Evolutionary conservation across 2,113 vertebrate species (phyloP), one percentile per base, ranked within the genome.

Genomic region (Rana temporaria): DNA sequence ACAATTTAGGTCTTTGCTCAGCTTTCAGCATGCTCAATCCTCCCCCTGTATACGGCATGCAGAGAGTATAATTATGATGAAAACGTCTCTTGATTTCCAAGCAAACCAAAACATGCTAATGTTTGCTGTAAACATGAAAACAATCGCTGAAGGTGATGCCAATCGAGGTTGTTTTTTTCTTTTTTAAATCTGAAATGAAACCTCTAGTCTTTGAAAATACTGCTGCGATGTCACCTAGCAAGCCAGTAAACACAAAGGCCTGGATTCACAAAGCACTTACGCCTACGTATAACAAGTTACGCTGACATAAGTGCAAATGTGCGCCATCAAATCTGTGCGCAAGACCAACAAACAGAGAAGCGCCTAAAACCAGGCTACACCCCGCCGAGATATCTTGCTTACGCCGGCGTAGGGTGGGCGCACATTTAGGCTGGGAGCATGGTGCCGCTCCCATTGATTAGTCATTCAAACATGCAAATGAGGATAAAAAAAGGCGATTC

Each of bases 81-180:
- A 71, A 71, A 71, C 16, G 12, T 24, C 42, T 70, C 67, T 70
- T 70, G 67, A 70, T 70, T 70, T 70, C 18, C 42, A 70, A 24
- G 38, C 34, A 22, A 68, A 70, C 20, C 42, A 70, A 48, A 70
- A 70, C 67, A 70, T 24, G 6, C 4, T 24, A 70, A 70, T 71
- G 48, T 71, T 71, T 55, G 15, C 69, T 30, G 69, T 71, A 71
- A 71, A 71, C 69, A 71, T 53, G 6, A 56, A 55, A 71, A 71
- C 48, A 71, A 55, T 53, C 26, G 19, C 69, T 71, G 22, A 71
- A 71, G 69, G 69, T 15, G 55, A 71, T 71, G 11, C 17, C 52
- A 69, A 8, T 9, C 48, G 30, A 55, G 24, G 53, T 11, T 53
- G 20, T 7, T 70, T 16, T 22, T 16, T 24, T 48, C 1, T 48